Evolutionary conservation across 2,888 invertebrate species (phyloP), one percentile per base, ranked within the genome.

Genomic region (Drosophila quinaria): DNA sequence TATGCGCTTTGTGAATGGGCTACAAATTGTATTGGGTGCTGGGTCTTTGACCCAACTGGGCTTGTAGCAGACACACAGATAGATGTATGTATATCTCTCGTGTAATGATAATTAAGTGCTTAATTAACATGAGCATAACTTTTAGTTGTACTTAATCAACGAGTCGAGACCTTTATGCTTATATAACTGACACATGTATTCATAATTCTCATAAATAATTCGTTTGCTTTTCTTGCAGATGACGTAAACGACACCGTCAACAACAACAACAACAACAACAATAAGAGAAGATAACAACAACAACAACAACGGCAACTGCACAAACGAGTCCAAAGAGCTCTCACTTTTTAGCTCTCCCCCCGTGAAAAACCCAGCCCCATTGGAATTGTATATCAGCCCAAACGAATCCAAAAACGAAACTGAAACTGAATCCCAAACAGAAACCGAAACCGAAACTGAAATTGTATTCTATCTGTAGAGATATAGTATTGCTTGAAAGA

Each of bases 101-200:
- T 42, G 46, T 60, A 64, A 73, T 70, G 69, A 79, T 80, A 81
- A 79, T 75, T 69, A 65, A 69, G 67, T 47, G 71, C 72, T 75
- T 85, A 74, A 84, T 84, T 85, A 85, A 75, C 80, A 74, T 74
- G 79, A 49, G 64, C 77, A 76, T 68, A 73, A 54, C 29, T 65
- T 50, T 70, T 64, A 58, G 37, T 60, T 63, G 59, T 63, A 47
- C 55, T 60, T 68, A 72, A 72, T 74, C 72, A 77, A 51, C 77
- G 77, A 66, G 63, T 51, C 77, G 74, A 70, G 76, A 76, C 76
- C 76, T 71, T 67, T 64, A 49, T 52, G 50, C 35, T 41, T 60
- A 37, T 50, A 60, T 58, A 49, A 60, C 17, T 44, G 58, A 50
- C 42, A 71, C 52, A 51, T 49, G 22, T 56, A 50, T 65, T 65